A percentile compares a stretch with the other conserved stretches of the same genome.
Evolutionary conservation across 2,113 vertebrate species (phyloP).

Genomic region (Cisticola juncidis): DNA sequence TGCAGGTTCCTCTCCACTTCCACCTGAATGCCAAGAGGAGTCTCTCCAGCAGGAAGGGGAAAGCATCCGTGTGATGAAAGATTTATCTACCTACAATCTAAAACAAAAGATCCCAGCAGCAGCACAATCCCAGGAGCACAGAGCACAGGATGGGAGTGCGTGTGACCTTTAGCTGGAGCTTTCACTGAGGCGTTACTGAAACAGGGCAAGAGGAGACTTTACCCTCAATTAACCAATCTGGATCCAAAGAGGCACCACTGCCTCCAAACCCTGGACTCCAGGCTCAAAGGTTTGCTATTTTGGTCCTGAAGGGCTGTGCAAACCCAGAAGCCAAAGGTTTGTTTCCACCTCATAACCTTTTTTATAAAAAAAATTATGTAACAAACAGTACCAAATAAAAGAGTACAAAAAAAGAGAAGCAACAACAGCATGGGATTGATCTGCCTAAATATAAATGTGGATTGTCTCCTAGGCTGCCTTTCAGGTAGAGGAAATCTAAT

Average conservation of each 20-base stretch:
- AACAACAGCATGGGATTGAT: not conserved
- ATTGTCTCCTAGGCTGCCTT: not conserved
- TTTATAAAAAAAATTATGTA: not conserved
- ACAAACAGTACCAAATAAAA: not conserved
- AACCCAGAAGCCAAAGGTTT: not conserved
- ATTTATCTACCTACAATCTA: not conserved
- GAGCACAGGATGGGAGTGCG: fast-evolving
- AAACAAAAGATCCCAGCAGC: not conserved
- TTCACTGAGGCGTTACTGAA: not conserved
- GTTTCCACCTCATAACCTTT: not conserved
- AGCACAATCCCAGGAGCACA: not conserved
- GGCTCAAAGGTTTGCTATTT: not conserved
- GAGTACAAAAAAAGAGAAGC: not conserved
- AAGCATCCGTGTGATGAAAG: not conserved
- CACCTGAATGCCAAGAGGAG: not conserved
- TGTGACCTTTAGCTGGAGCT: not conserved
- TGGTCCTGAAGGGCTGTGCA: not conserved
- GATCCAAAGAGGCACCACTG: not conserved
- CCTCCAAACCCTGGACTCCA: not conserved
- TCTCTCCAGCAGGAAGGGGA: not conserved
- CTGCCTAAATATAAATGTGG: not conserved
- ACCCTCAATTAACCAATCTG: not conserved
- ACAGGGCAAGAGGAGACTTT: not conserved
- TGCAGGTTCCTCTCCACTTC: not conserved
- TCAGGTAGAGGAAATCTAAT: not conserved